Evolutionary conservation across 1,140 invertebrate species (phyloP), one percentile per base, ranked within the genome.

Genomic region (Lepidostoma basale): DNA sequence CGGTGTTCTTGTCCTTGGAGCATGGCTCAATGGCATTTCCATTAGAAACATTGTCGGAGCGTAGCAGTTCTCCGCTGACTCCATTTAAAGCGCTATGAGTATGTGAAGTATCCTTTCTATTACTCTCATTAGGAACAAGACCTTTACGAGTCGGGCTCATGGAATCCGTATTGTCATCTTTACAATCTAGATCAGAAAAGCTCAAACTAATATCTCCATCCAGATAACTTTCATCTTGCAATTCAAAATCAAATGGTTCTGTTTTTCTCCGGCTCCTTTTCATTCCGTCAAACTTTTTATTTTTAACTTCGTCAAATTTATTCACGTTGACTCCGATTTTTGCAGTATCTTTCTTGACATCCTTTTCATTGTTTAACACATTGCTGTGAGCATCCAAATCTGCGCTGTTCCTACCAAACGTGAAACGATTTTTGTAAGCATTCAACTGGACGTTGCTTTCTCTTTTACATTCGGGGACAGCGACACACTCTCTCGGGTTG

Each of bases 301-400:
- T 67, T 23, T 45, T 40, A 14, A n/a, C 42, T 10, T 69, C 68
- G 1, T 69, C 69, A 5, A 81, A 65, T 62, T 80, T 75, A 58
- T 83, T 81, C 0, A 81, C 81, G 33, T 81, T 81, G 23, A 79
- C 77, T 0, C 80, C 80, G 1, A 81, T 74, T 18, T 73, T 77
- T 26, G 74, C 74, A 6, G 52, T 62, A 0, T 71, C 72, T 52
- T 78, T 80, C 2, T 70, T 72, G 2, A 77, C 68, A 0, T 59
- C 6, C 1, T 69, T 72, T 22, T 74, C 73, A 58, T 83, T 83
- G 74, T 83, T 81, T 74, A 28, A n/a, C 28, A n/a, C 0, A n/a
- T 23, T 9, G 3, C 14, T 16, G 9, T 23, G 14, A 8, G 39
- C 58, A 0, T 26, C 10, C 10, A 18, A 12, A 3, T 14, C n/a